A percentile compares a stretch with the other conserved stretches of the same genome.
These are phyloP conservation scores for Manis crassicaudata DNA, from an alignment of 2,797 vertebrate species.

Conservation along the genomic window DNA sequence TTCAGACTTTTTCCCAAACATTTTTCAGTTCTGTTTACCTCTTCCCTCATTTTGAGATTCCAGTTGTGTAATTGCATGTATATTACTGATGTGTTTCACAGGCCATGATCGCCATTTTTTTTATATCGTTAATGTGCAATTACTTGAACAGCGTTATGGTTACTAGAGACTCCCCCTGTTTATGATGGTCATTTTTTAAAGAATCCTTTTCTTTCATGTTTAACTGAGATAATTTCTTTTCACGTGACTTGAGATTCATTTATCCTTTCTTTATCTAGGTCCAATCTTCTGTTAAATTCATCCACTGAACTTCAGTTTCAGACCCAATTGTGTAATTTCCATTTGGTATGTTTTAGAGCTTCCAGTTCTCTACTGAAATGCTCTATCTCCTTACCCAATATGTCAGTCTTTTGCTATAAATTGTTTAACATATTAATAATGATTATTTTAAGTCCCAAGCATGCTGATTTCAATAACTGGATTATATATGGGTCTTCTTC, in stretches of 20 bases:
- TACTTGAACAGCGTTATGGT: too few relatives aligned
- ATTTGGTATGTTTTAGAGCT: neutral
- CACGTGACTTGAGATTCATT: neutral
- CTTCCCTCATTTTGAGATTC: neutral
- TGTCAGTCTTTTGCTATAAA: neutral
- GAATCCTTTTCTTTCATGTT: neutral
- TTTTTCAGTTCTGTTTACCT: neutral
- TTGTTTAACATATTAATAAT: conserved; percentile 20
- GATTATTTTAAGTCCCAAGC: neutral
- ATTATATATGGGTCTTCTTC: neutral
- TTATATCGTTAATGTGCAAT: too few relatives aligned
- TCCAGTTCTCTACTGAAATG: neutral
- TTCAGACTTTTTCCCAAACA: neutral
- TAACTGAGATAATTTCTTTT: neutral
- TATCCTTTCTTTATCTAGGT: neutral
- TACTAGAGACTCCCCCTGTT: too few relatives aligned
- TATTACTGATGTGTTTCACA: neutral
- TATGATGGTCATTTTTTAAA: neutral
- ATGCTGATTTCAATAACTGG: neutral
- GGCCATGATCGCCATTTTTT: neutral
- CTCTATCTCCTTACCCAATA: neutral
- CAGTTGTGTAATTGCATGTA: neutral
- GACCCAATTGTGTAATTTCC: neutral
- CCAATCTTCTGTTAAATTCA: neutral
- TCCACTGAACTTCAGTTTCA: neutral